Evolutionary conservation across 2,797 vertebrate species (phyloP).

Genomic region (Bradypodion pumilum): DNA sequence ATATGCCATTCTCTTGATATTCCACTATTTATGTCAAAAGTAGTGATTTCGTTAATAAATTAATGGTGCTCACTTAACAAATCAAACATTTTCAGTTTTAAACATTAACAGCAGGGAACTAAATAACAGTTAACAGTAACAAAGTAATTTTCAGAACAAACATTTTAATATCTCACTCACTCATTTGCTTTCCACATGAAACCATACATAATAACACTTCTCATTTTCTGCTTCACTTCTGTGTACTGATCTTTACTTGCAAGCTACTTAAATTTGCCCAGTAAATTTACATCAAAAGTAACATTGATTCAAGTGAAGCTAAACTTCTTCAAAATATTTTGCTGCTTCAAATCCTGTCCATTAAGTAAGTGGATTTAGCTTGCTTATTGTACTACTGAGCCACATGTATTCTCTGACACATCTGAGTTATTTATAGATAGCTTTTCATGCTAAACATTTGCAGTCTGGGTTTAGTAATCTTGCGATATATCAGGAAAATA

Average conservation of each 20-base stretch:
- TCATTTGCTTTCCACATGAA: background rate
- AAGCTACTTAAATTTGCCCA: background rate
- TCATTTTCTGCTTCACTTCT: background rate
- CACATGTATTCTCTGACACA: conserved; percentile 9
- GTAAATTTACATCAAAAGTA: background rate
- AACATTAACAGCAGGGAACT: no score
- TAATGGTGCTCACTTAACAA: no score
- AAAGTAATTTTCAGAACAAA: no score
- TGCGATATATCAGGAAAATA: background rate
- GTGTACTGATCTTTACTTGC: background rate
- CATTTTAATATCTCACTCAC: no score
- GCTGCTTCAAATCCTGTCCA: background rate
- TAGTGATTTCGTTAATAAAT: no score
- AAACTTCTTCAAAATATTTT: conserved; percentile 15
- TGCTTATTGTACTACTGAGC: background rate
- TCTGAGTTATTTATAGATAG: conserved; percentile 1
- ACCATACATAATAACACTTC: no score
- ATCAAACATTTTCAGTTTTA: no score
- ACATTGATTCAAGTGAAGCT: background rate
- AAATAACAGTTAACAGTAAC: no score
- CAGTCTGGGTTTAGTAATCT: background rate
- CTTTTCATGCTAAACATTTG: conserved; percentile 5
- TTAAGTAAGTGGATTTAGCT: background rate
- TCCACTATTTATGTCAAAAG: no score
- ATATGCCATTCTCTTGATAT: no score